Evolutionary conservation across 2,888 invertebrate species (phyloP), one percentile per base, ranked within the genome.

Genomic region (Orgyia antiqua): DNA sequence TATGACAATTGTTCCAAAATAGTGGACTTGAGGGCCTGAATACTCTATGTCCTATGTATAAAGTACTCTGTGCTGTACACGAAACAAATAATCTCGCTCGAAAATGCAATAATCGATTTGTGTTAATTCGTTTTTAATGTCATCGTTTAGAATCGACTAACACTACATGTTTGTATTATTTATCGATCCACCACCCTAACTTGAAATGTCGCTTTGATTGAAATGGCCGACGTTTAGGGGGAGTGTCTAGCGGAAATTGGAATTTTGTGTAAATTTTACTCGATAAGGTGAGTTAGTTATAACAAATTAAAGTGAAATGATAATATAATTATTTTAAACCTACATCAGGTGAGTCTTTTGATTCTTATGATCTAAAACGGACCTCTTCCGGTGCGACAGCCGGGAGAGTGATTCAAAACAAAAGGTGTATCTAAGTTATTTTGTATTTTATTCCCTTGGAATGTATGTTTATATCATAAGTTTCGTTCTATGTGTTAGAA

Each of bases 151-250:
- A 39, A 48, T 56, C 54, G 51, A 52, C 53, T 58, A n/a, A n/a
- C n/a, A n/a, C n/a, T n/a, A 52, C 13, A 15, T 35, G 45, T 40
- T 37, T 41, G 36, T 42, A 41, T 58, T 76, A 76, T 78, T 71
- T 78, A 79, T 78, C 73, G 59, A 47, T 51, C 40, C 42, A 53
- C 51, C 39, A 42, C 59, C 45, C 63, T 67, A 77, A 73, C 15
- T 15, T 4, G 4, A 4, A 4, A 15, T 15, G 6, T 15, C 4
- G 69, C 75, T 80, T 72, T 79, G 76, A 77, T 73, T 77, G 80
- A 82, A 84, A 84, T 86, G 84, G 84, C 84, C 78, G 84, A 82
- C 82, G 73, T 82, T 65, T 86, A 83, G 82, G 23, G 80, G 83
- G 84, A 83, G 84, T 86, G 82, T 79, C 82, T 75, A 64, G 62